Evolutionary conservation across 2,888 invertebrate species (phyloP), one percentile per base, ranked within the genome.

Genomic region (Lochmaea crataegi): DNA sequence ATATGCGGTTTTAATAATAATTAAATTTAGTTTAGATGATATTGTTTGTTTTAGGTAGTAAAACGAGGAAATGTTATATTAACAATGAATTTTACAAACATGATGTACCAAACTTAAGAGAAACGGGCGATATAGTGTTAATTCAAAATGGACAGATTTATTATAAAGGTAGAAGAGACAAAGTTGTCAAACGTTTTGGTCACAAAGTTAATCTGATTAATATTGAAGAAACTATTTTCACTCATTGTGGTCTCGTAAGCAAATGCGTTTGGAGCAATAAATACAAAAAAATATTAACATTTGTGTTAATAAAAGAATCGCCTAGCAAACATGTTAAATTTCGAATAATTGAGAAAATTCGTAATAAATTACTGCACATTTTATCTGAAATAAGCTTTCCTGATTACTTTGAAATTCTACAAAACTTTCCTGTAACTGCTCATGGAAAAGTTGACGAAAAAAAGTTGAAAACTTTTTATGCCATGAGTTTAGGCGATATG

Each of bases 121-220:
- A 89, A 72, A 94, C 95, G 10, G 96, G 95, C 11, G 96, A 96
- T 84, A 80, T 92, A 67, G 95, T 92, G 4, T 85, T 89, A 85
- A 84, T 89, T 1, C 87, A 84, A 81, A 84, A 84, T 32, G 79
- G 88, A 77, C 89, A 87, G 53, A 86, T 92, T 56, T 90, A 88
- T 82, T 94, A 91, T 80, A 87, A 90, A 78, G 92, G 93, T 0
- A 89, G 96, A 63, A 89, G 86, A 76, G 93, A 95, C 86, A 90
- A 90, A 77, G 86, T 91, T 38, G 87, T 96, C 9, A 97, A 97
- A 87, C 89, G 94, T 84, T 92, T 92, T 85, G 96, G 96, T 0
- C 89, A 91, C 80, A 91, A 91, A 87, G 84, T 95, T 6, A 90
- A 91, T 83, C 85, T 94, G 60, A 85, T 87, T 53, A 81, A 86